phyloP scores from a whole-genome alignment of 2,797 vertebrate species.

The Microhierax caerulescens region DNA sequence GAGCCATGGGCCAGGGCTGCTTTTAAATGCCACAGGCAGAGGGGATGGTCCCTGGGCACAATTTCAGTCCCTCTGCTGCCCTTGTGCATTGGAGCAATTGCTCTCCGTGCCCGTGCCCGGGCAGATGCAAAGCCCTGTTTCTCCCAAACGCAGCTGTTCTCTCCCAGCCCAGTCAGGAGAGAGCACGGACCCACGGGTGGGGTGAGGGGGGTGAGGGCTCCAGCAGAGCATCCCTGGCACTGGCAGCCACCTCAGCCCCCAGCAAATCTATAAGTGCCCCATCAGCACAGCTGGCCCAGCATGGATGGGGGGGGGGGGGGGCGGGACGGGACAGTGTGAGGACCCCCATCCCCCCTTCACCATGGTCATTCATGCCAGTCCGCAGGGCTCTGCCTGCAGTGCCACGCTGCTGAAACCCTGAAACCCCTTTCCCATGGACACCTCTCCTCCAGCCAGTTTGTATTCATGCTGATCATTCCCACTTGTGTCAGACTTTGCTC shows the following conservation, averaged over 20 bases:
- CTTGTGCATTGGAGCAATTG: neutral
- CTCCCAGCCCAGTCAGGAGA: neutral
- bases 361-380: accelerated
- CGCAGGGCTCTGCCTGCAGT: neutral
- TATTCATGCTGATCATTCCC: neutral
- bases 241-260: neutral
- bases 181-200: neutral
- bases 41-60: neutral
- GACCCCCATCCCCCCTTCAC: neutral
- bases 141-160: neutral
- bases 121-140: neutral
- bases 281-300: neutral
- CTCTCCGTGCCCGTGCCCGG: accelerated
- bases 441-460: neutral
- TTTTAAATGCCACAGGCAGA: neutral
- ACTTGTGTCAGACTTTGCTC: neutral
- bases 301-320: too few species aligned
- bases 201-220: neutral
- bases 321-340: too few species aligned
- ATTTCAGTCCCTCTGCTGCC: neutral
- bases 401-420: neutral
- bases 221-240: neutral
- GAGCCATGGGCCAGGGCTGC: accelerated
- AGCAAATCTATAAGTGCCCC: neutral
- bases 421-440: neutral